Evolutionary conservation across 2,888 invertebrate genomes (phyloP).

Genomic region (Phorcus lineatus): DNA sequence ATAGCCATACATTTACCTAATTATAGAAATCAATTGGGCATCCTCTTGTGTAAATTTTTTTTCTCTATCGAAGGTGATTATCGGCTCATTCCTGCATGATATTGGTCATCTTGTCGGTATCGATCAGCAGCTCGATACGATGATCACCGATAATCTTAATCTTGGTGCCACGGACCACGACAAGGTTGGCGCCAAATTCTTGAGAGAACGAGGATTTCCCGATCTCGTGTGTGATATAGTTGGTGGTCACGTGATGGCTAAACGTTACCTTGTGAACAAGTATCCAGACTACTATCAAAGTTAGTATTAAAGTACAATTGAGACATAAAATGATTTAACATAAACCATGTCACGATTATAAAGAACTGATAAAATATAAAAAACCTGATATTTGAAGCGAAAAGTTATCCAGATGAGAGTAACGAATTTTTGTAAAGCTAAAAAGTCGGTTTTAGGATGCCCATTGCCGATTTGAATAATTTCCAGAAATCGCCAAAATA

Average conservation of each 20-base stretch:
- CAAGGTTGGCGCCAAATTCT: constrained; percentile 47
- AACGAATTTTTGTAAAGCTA: too few relatives aligned
- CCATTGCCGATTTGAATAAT: too few relatives aligned
- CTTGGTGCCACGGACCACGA: constrained; percentile 56
- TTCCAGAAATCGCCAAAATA: too few relatives aligned
- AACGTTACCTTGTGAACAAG: constrained; percentile 60
- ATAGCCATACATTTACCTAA: too few relatives aligned
- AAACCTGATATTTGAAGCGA: too few relatives aligned
- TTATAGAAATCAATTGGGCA: too few relatives aligned
- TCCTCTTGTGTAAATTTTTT: too few relatives aligned
- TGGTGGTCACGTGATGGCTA: constrained; percentile 59
- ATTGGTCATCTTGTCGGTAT: constrained; percentile 58
- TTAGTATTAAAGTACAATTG: constrained; percentile 30
- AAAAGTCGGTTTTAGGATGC: too few relatives aligned
- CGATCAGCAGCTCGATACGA: constrained; percentile 39
- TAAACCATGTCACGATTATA: too few relatives aligned
- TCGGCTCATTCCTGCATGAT: constrained; percentile 63
- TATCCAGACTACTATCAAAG: constrained; percentile 52
- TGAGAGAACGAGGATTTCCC: constrained; percentile 48
- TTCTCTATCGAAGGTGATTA: constrained; percentile 40
- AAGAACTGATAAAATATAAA: too few relatives aligned
- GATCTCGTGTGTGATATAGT: constrained; percentile 49
- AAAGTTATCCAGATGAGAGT: too few relatives aligned
- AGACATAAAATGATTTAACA: not conserved
- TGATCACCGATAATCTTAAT: constrained; percentile 48